Percentiles rank a stretch among this genome's conserved stretches.
These are phyloP conservation scores for Limosa lapponica DNA, from an alignment of 2,797 vertebrate genomes.

Conservation along the genomic window DNA sequence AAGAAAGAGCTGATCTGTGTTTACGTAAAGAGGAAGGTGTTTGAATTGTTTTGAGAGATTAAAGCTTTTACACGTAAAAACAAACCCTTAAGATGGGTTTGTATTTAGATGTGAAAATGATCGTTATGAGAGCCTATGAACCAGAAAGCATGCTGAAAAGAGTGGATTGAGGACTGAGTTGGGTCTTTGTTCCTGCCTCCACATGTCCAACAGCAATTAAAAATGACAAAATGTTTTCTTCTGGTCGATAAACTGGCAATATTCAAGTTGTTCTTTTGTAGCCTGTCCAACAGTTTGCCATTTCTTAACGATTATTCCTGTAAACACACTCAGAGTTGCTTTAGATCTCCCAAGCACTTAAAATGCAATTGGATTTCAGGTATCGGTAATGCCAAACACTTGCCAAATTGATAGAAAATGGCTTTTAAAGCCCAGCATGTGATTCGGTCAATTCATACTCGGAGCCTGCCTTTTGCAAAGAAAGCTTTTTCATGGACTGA, in stretches of 20 bases:
- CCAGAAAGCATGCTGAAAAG: neutral
- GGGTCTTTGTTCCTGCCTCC: neutral
- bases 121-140: neutral
- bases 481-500: neutral
- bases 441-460: neutral
- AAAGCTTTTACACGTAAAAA: neutral
- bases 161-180: neutral
- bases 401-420: conserved; percentile 2
- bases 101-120: neutral
- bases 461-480: neutral
- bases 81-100: neutral
- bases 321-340: neutral
- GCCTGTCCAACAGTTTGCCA: neutral
- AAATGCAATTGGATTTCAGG: conserved; percentile 18
- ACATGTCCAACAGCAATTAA: neutral
- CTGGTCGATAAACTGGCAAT: neutral
- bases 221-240: neutral
- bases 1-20: neutral
- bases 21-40: neutral
- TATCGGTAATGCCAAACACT: neutral
- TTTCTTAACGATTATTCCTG: neutral
- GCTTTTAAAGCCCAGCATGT: neutral
- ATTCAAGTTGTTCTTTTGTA: neutral
- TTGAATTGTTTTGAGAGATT: neutral
- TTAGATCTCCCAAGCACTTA: neutral